Evolutionary conservation across 2,797 vertebrate genomes (phyloP).

Genomic region (Selene dorsalis): DNA sequence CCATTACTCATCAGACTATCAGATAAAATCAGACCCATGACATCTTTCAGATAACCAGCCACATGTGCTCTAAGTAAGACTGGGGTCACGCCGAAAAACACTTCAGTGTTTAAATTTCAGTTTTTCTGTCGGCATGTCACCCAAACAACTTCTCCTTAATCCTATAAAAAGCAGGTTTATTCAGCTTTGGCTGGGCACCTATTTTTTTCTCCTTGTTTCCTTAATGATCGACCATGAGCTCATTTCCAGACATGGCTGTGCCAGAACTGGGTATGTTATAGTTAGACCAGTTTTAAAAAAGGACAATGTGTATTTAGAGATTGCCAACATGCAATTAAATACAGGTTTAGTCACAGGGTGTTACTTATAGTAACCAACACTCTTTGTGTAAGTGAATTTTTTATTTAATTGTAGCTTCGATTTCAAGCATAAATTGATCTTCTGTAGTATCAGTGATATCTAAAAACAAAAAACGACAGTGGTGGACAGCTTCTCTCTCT

Average conservation of each 20-base stretch:
- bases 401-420: background rate
- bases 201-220: background rate
- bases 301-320: conserved; percentile 9
- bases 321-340: conserved; percentile 5
- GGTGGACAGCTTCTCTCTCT: background rate
- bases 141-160: conserved; percentile 21
- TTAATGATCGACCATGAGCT: background rate
- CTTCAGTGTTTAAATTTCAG: background rate
- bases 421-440: background rate
- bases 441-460: background rate
- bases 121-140: conserved; percentile 7
- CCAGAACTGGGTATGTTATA: conserved; percentile 16
- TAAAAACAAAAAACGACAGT: too few relatives aligned
- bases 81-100: background rate
- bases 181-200: background rate
- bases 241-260: conserved; percentile 23
- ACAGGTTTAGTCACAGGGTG: conserved; percentile 22
- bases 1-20: background rate
- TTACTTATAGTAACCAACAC: background rate
- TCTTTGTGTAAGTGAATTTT: background rate
- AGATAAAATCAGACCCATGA: conserved; percentile 13
- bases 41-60: background rate
- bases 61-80: conserved; percentile 17
- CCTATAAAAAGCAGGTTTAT: conserved; percentile 2
- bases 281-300: conserved; percentile 19